Evolutionary conservation across 2,888 invertebrate species (phyloP), one percentile per base, ranked within the genome.

Genomic region (Bimastos eiseni): DNA sequence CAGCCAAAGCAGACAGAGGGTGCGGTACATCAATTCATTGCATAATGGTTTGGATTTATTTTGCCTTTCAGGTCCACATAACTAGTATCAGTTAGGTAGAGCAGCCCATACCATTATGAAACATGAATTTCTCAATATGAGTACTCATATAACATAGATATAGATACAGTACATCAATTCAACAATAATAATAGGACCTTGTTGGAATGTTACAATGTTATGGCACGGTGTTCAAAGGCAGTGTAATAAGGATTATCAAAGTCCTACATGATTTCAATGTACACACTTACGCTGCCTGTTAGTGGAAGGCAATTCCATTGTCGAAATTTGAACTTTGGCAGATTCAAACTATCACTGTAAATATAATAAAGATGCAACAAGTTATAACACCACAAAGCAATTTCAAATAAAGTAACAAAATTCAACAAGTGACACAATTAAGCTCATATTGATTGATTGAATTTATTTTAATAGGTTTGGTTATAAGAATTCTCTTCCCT

Each of bases 221-320:
- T 55, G 70, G 13, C 8, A 70, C 11, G 30, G 70, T 17, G 0
- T 70, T 70, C 55, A 55, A 55, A 30, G 55, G 30, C 55, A 30
- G 13, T 6, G 30, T 30, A 30, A 55, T 55, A 49, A 49, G 49
- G 55, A 55, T n/a, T 17, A 70, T n/a, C n/a, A 70, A 70, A n/a
- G 70, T n/a, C 30, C 0, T 49, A 49, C 13, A 4, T 11, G 30
- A 70, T 70, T 70, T 70, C 8, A 70, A n/a, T 70, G 24, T 86
- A 86, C 13, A 86, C 19, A 86, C 86, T 86, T 86, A 86, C 86
- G 86, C 5, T 86, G 86, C 24, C 86, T 86, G 86, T 15, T 37
- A 86, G 86, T 8, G 5, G 86, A 86, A 86, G 86, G 86, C 86
- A 86, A 36, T 37, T 86, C 86, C 86, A 86, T 86, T 37, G 86